These are phyloP conservation scores for Brachycybe producta DNA, from an alignment of 2,888 invertebrate species.

Conservation along the genomic window DNA sequence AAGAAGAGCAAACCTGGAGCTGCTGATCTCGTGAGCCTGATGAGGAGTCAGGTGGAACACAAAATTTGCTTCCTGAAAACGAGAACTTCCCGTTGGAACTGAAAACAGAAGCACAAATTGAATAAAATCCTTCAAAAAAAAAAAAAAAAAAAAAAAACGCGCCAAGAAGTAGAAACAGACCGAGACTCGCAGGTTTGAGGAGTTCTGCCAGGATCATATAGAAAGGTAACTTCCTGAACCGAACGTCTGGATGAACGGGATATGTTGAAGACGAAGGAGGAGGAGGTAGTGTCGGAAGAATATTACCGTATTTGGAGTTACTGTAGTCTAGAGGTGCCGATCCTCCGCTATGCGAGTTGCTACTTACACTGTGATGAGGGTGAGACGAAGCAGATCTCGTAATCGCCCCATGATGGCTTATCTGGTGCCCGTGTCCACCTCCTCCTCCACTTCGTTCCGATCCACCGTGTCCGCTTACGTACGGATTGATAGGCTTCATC, in stretches of 20 bases:
- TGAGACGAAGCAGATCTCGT: slow-evolving; percentile 8
- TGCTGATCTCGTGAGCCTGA: slow-evolving; percentile 80
- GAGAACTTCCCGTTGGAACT: slow-evolving; percentile 24
- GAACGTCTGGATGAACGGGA: slow-evolving; percentile 87
- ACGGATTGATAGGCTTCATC: no score
- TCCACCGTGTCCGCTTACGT: no score
- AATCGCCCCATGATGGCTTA: neutral
- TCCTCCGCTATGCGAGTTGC: neutral
- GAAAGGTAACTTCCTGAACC: slow-evolving; percentile 79
- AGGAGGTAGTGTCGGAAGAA: neutral
- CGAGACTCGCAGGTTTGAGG: slow-evolving; percentile 74
- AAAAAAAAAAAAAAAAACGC: neutral
- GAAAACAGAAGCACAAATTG: neutral
- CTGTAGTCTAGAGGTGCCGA: slow-evolving; percentile 17
- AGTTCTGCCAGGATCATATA: slow-evolving; percentile 78
- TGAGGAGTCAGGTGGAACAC: slow-evolving; percentile 83
- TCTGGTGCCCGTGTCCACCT: no score
- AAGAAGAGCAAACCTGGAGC: slow-evolving; percentile 43
- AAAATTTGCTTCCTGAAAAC: slow-evolving; percentile 73
- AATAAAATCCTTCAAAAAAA: neutral
- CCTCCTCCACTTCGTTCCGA: no score
- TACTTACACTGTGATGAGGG: no score
- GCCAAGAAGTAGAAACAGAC: slow-evolving; percentile 29
- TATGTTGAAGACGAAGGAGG: slow-evolving; percentile 8
- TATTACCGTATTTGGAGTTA: slow-evolving; percentile 13